Percentiles rank a stretch among this genome's conserved stretches.
These are phyloP conservation scores for Epinephelus fuscoguttatus DNA, from an alignment of 2,113 vertebrate genomes.

Conservation along the genomic window DNA sequence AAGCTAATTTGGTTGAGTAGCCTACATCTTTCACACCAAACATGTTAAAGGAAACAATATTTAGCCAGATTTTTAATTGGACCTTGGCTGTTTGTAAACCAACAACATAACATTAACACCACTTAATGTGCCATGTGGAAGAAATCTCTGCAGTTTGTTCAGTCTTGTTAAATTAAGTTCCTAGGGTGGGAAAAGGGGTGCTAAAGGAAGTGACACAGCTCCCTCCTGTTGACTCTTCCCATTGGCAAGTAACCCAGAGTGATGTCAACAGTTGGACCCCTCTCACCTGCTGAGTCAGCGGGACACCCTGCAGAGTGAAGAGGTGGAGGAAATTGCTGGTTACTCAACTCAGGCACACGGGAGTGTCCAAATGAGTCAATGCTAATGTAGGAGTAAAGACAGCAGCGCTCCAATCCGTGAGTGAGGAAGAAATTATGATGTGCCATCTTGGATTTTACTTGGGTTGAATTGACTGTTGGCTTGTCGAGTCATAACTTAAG, in stretches of 20 bases:
- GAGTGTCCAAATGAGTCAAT: background rate
- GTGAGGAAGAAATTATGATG: background rate
- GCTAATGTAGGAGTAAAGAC: background rate
- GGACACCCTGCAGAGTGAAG: background rate
- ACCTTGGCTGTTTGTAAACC: too few species aligned
- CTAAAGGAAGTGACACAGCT: background rate
- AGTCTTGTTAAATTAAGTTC: background rate
- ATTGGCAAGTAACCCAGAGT: background rate
- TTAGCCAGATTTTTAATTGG: too few species aligned
- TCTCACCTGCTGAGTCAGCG: background rate
- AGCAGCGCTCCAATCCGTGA: background rate
- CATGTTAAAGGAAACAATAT: background rate
- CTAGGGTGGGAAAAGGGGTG: background rate
- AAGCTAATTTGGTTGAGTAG: too few species aligned
- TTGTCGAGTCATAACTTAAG: background rate
- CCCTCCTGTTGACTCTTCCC: background rate
- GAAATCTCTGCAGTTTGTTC: background rate
- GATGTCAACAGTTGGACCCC: background rate
- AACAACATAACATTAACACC: too few species aligned
- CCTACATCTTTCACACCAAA: background rate
- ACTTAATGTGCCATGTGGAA: background rate
- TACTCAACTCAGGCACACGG: background rate
- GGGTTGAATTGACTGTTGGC: background rate
- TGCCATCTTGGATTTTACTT: background rate
- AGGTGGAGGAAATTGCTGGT: background rate